Base-by-base conservation (phyloP, 2,888 invertebrate genomes). In the Amblyjoppa fuscipennis region DNA sequence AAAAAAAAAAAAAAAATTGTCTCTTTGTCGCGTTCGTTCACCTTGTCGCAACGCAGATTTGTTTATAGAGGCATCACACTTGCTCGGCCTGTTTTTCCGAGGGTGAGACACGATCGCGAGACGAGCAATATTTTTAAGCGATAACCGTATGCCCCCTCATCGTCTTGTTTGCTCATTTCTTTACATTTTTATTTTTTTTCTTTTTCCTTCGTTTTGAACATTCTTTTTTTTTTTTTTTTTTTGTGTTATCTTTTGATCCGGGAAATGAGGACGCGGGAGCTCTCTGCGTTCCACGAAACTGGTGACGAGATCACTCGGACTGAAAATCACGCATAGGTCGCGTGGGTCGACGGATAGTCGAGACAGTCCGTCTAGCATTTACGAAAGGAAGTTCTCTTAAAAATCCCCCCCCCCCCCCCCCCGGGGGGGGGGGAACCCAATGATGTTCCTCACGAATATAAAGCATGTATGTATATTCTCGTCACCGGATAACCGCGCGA, bases 71-170 rank as follows among this genome's bases (percentile, higher is more conserved):
- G 69, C 34, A 16, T 66, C 64, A 34, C 25, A 13, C 66, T 79
- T 61, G 66, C 61, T 73, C 53, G 51, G 31, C 59, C 45, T 80
- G 76, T 85, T 85, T 82, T 79, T 59, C 79, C 77, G 83, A 80
- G 83, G 73, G 79, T 70, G 75, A 82, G 53, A n/a, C 6, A 25
- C 56, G 69, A 61, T 78, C 81, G 74, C 69, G 6, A 69, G 71
- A 49, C 56, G 28, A 66, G 61, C 68, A 76, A 59, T 73, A 81
- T 81, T 87, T 87, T 83, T 20, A 64, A 79, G 81, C 77, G 88
- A 88, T 87, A 88, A 87, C 84, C 85, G 87, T 41, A 61, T 85
- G 85, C 85, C 87, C 84, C 68, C 71, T 56, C 9, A 66, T 59
- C 56, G 61, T 81, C 38, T 75, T 86, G 53, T 86, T 80, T 82